phyloP scores from a whole-genome alignment of 2,888 invertebrate genomes.

The Nomada hirtipes region DNA sequence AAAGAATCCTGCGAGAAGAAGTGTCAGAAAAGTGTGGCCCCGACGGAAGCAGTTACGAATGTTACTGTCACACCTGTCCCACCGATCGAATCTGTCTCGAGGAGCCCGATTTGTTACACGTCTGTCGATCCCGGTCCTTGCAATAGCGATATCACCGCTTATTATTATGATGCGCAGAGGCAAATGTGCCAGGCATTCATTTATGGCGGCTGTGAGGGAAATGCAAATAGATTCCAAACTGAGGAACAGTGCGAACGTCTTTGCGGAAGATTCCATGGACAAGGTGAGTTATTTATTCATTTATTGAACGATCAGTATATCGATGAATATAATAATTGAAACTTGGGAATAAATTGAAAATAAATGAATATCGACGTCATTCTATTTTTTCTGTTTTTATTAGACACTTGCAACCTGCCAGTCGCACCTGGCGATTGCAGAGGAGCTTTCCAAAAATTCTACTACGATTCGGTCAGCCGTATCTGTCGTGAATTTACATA shows the following conservation, averaged over 20 bases:
- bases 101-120: slow-evolving; percentile 86
- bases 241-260: slow-evolving; percentile 92
- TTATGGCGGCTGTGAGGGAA: slow-evolving; percentile 91
- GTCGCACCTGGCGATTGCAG: slow-evolving; percentile 90
- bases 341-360: no score
- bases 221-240: slow-evolving; percentile 90
- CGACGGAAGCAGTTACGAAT: slow-evolving; percentile 67
- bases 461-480: slow-evolving; percentile 87
- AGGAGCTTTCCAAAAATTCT: slow-evolving; percentile 88
- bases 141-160: slow-evolving; percentile 87
- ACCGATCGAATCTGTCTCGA: slow-evolving; percentile 60
- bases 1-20: slow-evolving; percentile 86
- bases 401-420: slow-evolving; percentile 90
- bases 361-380: no score
- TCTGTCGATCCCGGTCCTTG: slow-evolving; percentile 90
- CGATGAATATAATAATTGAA: no score
- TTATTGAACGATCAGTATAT: not conserved
- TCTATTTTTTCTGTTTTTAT: not conserved
- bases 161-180: slow-evolving; percentile 89
- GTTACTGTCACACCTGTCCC: slow-evolving; percentile 26
- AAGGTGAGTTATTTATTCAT: slow-evolving; percentile 85
- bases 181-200: slow-evolving; percentile 88
- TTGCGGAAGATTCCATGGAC: slow-evolving; percentile 90
- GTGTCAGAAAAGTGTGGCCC: slow-evolving; percentile 83
- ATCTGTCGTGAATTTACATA: slow-evolving; percentile 90